phyloP scores from a whole-genome alignment of 2,888 invertebrate species.

The Bedellia somnulentella region DNA sequence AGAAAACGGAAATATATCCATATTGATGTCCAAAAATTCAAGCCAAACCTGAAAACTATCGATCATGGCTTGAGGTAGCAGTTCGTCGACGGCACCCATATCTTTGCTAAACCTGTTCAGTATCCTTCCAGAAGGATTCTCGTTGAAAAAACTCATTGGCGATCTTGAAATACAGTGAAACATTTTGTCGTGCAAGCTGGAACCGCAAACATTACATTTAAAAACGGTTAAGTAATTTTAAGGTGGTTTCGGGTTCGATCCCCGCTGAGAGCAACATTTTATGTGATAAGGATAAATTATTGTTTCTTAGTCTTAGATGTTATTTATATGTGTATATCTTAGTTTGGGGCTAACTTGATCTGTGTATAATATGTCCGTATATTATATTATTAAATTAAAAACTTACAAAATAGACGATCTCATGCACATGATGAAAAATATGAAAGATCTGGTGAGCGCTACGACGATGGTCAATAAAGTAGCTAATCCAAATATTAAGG shows the following conservation, averaged over 20 bases:
- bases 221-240: no score
- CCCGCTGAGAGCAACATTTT: no score
- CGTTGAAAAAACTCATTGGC: constrained; percentile 73
- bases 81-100: constrained; percentile 78
- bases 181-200: constrained; percentile 68
- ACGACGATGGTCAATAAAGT: constrained; percentile 58
- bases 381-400: no score
- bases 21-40: not conserved
- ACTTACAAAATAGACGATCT: constrained; percentile 62
- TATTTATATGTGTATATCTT: no score
- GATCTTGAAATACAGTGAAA: constrained; percentile 59
- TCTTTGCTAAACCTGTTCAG: constrained; percentile 83
- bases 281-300: no score
- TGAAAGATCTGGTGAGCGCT: constrained; percentile 64
- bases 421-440: constrained; percentile 69
- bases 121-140: constrained; percentile 80
- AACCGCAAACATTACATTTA: not conserved
- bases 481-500: constrained; percentile 58
- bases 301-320: no score
- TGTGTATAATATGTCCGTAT: no score
- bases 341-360: no score
- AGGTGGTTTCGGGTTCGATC: no score
- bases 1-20: not conserved
- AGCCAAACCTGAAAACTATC: constrained; percentile 63
- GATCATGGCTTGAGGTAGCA: constrained; percentile 73